Conservation (phyloP, 2,888 invertebrate genomes). For the Auanema freiburgensis region DNA sequence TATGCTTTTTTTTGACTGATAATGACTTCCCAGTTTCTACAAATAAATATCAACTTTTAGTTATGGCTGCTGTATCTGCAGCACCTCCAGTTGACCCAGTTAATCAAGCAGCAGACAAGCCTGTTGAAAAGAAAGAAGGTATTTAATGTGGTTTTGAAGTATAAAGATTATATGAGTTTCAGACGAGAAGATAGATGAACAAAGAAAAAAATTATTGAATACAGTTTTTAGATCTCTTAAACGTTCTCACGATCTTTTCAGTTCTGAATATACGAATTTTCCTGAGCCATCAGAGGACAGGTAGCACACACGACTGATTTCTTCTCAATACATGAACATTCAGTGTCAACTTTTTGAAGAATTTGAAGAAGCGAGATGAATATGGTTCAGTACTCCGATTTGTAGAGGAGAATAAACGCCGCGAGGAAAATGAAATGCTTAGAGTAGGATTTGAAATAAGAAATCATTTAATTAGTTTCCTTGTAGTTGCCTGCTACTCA, state of each 20-base stretch:
- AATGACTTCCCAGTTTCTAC: too few relatives aligned
- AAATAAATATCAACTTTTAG: too few relatives aligned
- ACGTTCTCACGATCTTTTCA: slow-evolving; percentile 94
- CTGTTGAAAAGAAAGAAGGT: too few relatives aligned
- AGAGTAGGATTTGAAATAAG: too few relatives aligned
- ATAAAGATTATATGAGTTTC: slow-evolving; percentile 1
- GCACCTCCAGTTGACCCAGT: too few relatives aligned
- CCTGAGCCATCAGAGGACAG: slow-evolving; percentile 80
- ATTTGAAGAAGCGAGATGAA: slow-evolving; percentile 80
- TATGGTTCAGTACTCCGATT: slow-evolving; percentile 83
- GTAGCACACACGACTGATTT: slow-evolving; percentile 38
- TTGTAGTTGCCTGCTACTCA: slow-evolving; percentile 11
- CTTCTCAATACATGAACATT: too few relatives aligned
- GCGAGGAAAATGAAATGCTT: slow-evolving; percentile 54
- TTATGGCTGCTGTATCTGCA: too few relatives aligned
- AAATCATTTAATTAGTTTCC: not conserved
- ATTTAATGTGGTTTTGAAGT: too few relatives aligned
- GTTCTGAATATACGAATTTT: slow-evolving; percentile 82
- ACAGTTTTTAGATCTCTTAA: slow-evolving; percentile 94
- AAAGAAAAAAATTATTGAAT: slow-evolving; percentile 44
- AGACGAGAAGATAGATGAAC: slow-evolving; percentile 23
- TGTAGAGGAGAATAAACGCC: slow-evolving; percentile 69
- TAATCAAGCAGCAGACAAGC: too few relatives aligned
- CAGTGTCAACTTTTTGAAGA: slow-evolving; percentile 45
- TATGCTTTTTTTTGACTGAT: too few relatives aligned